These are phyloP conservation scores for Cosmia pyralina DNA, from an alignment of 2,888 invertebrate genomes.

Conservation along the genomic window DNA sequence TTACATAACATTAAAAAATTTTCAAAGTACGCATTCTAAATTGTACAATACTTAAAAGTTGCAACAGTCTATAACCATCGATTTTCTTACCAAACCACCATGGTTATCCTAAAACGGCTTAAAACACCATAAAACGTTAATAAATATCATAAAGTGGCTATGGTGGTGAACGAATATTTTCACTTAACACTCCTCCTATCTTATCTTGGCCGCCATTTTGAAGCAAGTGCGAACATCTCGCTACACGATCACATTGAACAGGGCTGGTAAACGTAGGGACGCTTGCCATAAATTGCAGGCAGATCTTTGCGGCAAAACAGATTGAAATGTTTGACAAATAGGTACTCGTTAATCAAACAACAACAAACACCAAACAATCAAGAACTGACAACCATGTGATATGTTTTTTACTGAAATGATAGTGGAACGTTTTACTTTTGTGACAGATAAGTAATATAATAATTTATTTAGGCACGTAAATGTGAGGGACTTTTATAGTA, in stretches of 20 bases:
- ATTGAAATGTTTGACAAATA: neutral
- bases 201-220: slow-evolving; percentile 70
- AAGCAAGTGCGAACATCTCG: slow-evolving; percentile 57
- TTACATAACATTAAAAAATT: no score
- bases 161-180: slow-evolving; percentile 64
- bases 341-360: no score
- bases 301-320: neutral
- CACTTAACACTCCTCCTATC: slow-evolving; percentile 69
- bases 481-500: no score
- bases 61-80: neutral
- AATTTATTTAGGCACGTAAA: no score
- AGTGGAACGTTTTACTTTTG: neutral
- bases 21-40: no score
- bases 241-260: slow-evolving; percentile 53
- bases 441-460: no score
- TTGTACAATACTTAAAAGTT: no score
- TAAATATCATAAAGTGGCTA: slow-evolving; percentile 48
- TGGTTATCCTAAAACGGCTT: slow-evolving; percentile 7
- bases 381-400: neutral
- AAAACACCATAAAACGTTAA: slow-evolving; percentile 36
- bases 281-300: neutral
- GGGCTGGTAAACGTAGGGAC: slow-evolving; percentile 41
- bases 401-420: neutral
- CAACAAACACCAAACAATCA: no score
- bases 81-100: slow-evolving; percentile 6